Evolutionary conservation across 2,797 vertebrate genomes (phyloP), one percentile per base, ranked within the genome.

Genomic region (Notolepis coatsorum): DNA sequence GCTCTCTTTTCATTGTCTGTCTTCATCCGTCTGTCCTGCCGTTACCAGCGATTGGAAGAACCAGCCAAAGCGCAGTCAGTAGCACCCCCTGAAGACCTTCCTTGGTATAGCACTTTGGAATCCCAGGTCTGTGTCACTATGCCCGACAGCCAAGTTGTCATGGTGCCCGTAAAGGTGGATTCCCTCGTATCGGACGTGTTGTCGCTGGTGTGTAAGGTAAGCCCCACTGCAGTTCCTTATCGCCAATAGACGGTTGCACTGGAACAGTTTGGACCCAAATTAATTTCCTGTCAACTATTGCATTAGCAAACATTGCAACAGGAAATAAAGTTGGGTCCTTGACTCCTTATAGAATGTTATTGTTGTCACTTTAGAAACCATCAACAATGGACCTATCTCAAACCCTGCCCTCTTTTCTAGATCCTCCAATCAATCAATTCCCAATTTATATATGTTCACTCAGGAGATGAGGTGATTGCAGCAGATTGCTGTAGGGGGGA

Each of bases 161-260:
- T 82, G 0, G 71, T 95, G 41, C 77, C 71, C 1, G 77, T 95
- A 48, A 94, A 87, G 61, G 91, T 88, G 3, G 93, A 95, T 50
- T 86, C 92, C 78, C 84, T 76, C 8, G 89, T 94, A 9, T 91
- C 93, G 58, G 94, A 95, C 46, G 68, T 95, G 59, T 76, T 96
- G 58, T 74, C 85, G 28, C 42, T 90, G 75, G 93, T 92, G 0
- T 95, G 94, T 89, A 93, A 94, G 94, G 95, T 95, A 91, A 37
- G 17, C 7, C 37, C 42, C 13, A 39, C 13, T 9, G 28, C 54
- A 35, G 37, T 25, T n/a, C 15, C 17, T 17, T 46, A 45, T 38
- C 20, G 48, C 33, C 48, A 23, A 30, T 31, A 55, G n/a, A n/a
- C n/a, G n/a, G n/a, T n/a, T n/a, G n/a, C n/a, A 27, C 30, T 33